Conservation (phyloP, 2,113 vertebrate species). For the Motacilla alba region DNA sequence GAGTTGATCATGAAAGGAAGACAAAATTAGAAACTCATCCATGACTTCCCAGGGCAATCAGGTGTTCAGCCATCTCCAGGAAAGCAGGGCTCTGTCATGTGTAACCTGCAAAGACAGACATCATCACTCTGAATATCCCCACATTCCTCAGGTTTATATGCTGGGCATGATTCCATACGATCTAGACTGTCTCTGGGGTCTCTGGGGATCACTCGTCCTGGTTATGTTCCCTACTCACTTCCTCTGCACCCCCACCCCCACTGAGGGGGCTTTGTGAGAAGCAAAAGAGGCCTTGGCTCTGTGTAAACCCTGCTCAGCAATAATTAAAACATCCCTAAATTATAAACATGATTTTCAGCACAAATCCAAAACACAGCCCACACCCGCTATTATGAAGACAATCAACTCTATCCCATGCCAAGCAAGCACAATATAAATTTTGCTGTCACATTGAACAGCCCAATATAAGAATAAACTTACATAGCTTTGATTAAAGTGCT, state of each 20-base stretch:
- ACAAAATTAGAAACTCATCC: background rate
- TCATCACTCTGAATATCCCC: background rate
- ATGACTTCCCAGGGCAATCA: background rate
- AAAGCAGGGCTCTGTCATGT: background rate
- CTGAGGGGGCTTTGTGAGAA: background rate
- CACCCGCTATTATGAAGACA: background rate
- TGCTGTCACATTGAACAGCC: background rate
- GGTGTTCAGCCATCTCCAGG: background rate
- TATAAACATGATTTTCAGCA: background rate
- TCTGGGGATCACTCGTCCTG: background rate
- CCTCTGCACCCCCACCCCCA: accelerated
- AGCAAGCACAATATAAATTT: background rate
- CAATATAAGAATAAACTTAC: background rate
- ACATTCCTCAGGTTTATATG: background rate
- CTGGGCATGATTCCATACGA: no score
- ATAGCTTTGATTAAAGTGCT: background rate
- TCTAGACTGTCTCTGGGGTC: background rate
- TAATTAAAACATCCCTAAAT: background rate
- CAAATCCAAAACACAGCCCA: background rate
- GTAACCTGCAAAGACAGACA: background rate
- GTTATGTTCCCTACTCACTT: no score
- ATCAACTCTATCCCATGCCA: background rate
- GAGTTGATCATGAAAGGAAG: background rate
- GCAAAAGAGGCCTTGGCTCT: background rate
- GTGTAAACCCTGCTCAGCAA: background rate